Conservation (phyloP, 2,113 vertebrate genomes). For the Tringa solitaria region DNA sequence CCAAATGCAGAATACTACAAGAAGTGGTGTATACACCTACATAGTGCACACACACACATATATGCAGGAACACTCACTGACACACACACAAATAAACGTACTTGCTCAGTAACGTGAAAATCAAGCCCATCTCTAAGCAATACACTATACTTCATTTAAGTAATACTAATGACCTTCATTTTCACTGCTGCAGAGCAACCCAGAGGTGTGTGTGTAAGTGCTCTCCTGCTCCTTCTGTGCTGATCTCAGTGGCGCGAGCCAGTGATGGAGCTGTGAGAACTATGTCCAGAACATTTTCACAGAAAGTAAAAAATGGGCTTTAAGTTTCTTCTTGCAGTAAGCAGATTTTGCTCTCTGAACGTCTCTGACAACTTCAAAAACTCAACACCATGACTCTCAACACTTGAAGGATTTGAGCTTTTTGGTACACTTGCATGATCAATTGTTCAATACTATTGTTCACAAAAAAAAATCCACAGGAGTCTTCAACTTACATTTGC, state of each 20-base stretch:
- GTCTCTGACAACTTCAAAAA: neutral
- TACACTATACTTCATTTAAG: neutral
- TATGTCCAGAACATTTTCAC: neutral
- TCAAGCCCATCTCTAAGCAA: neutral
- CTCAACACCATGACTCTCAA: neutral
- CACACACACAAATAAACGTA: neutral
- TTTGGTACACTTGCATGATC: neutral
- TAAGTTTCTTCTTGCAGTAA: neutral
- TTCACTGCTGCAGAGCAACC: neutral
- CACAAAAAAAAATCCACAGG: neutral
- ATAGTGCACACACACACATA: fast-evolving
- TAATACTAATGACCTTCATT: neutral
- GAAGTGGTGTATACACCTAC: neutral
- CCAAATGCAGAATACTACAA: neutral
- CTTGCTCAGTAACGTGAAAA: neutral
- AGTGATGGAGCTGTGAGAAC: neutral
- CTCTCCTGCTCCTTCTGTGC: neutral
- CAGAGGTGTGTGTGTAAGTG: neutral
- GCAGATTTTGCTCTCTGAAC: neutral
- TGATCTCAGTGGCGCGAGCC: neutral
- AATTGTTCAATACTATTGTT: neutral
- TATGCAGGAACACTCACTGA: neutral
- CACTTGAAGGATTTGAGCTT: neutral
- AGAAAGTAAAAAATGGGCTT: neutral
- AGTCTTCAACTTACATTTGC: neutral